Percentiles rank a stretch among this genome's conserved stretches.
Evolutionary conservation across 2,888 invertebrate genomes (phyloP).

Genomic region (Phaonia tiefii): DNA sequence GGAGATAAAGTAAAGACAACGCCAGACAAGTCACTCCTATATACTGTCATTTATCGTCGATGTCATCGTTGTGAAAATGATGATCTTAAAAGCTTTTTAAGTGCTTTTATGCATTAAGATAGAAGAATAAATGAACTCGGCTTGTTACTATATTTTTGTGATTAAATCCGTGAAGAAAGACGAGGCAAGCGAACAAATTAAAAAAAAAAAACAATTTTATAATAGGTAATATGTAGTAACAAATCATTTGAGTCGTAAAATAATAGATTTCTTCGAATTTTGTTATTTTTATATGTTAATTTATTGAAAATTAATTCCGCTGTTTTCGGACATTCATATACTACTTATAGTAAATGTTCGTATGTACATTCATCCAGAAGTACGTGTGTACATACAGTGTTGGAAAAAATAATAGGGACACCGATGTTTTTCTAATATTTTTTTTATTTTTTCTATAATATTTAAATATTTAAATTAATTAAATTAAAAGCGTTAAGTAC

Average conservation of each 20-base stretch:
- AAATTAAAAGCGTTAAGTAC: too few species aligned
- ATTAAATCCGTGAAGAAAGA: conserved; percentile 20
- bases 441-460: too few species aligned
- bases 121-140: conserved; percentile 38
- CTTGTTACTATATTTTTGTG: conserved; percentile 50
- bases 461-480: too few species aligned
- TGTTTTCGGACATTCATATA: conserved; percentile 5
- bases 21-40: conserved; percentile 40
- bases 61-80: conserved; percentile 48
- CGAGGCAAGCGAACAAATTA: conserved; percentile 34
- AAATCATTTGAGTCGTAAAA: conserved; percentile 28
- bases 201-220: conserved; percentile 37
- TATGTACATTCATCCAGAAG: neutral
- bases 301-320: conserved; percentile 43
- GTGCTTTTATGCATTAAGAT: conserved; percentile 57
- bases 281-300: conserved; percentile 41
- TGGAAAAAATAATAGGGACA: too few species aligned
- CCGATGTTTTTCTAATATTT: too few species aligned
- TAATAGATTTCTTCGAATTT: conserved; percentile 45
- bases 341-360: neutral
- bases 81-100: conserved; percentile 58
- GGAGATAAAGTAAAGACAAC: conserved; percentile 1
- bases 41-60: conserved; percentile 46
- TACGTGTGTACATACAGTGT: too few species aligned
- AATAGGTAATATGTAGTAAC: conserved; percentile 32